Base-by-base conservation (phyloP, 2,888 invertebrate genomes). In the Drosophila anomalata region DNA sequence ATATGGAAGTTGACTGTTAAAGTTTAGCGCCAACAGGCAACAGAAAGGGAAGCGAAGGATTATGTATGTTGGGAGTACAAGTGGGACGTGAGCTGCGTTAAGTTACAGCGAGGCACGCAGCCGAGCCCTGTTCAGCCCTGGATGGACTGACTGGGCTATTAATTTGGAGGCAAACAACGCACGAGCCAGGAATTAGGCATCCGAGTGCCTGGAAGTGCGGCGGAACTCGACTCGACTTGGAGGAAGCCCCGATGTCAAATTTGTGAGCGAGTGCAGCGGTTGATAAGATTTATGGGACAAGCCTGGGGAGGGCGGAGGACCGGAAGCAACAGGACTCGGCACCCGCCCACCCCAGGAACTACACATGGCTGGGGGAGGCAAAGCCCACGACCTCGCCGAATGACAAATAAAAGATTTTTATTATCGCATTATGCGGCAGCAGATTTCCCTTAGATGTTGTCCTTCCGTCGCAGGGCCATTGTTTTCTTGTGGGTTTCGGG, bases 391-490 rank as follows among this genome's bases (percentile, higher is more conserved):
- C 69, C 51, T 54, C 60, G 59, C 68, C 67, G 77, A 80, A 80
- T 83, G 86, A 78, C 77, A 87, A 87, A 83, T 83, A 84, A 87
- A 79, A 84, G 85, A 87, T 84, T 81, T 84, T 84, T 84, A 84
- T 83, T 83, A 87, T 84, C 87, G 81, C 87, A 83, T 83, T 83
- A 83, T 83, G 83, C 83, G 77, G 81, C 81, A 79, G 87, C 87
- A 83, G 84, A 82, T 85, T 82, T 86, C 53, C 66, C 66, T 66
- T 48, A 72, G 59, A 73, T 72, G 72, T 60, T 69, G 59, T 48
- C 46, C 14, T 51, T 63, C 29, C 8, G 26, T 29, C 42, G 44
- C 51, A 29, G 26, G 9, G 36, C 29, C 33, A 20, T 68, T 54
- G 69, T 54, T 44, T 44, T 31, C 33, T 12, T 33, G n/a, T n/a